A percentile compares a stretch with the other conserved stretches of the same genome.
Evolutionary conservation across 1,140 invertebrate species (phyloP).

Genomic region (Phocides pigmalion): DNA sequence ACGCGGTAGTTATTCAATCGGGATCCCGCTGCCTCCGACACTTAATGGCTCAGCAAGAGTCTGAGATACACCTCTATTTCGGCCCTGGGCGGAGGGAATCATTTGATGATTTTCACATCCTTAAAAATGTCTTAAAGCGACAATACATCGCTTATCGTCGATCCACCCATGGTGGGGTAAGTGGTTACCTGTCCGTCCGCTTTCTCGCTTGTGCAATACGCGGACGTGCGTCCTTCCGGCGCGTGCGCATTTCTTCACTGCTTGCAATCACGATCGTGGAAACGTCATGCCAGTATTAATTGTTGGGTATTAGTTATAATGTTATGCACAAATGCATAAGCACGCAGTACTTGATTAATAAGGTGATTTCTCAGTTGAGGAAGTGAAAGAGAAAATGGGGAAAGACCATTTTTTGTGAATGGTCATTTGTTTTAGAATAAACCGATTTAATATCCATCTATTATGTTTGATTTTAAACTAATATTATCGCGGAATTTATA

Average conservation of each 20-base stretch:
- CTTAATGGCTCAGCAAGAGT: too few relatives aligned
- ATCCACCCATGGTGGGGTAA: background rate
- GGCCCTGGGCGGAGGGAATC: too few relatives aligned
- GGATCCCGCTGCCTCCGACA: too few relatives aligned
- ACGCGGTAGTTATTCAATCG: too few relatives aligned
- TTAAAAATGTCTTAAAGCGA: too few relatives aligned
- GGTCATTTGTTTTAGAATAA: too few relatives aligned
- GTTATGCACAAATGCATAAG: background rate
- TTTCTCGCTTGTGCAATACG: constrained; percentile 42
- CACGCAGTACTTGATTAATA: background rate
- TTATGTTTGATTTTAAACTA: too few relatives aligned
- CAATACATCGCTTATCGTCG: constrained; percentile 9
- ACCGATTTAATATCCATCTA: too few relatives aligned
- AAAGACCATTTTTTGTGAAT: too few relatives aligned
- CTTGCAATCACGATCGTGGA: constrained; percentile 13
- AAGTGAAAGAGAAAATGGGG: background rate
- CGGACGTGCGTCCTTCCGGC: constrained; percentile 44
- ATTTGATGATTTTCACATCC: too few relatives aligned
- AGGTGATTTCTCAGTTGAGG: background rate
- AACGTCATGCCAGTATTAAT: background rate
- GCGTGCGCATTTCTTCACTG: background rate
- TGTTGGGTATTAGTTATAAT: background rate
- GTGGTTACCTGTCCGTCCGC: constrained; percentile 8
- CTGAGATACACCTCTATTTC: too few relatives aligned
- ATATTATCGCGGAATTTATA: too few relatives aligned